Conservation (phyloP, 2,888 invertebrate genomes). For the Dynastes tityus region DNA sequence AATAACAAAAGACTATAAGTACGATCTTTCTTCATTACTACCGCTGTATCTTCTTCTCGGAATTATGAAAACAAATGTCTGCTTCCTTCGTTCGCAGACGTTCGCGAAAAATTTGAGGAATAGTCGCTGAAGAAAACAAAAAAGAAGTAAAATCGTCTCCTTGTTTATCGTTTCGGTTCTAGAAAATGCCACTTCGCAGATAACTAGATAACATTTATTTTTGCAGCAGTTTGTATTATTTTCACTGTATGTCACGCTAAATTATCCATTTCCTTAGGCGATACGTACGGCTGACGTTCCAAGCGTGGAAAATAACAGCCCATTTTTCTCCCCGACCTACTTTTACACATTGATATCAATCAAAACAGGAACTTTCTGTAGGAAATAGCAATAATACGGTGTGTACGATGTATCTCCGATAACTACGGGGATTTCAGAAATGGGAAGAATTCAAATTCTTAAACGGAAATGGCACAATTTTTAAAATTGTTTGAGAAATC, state of each 20-base stretch:
- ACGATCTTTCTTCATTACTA: conserved; percentile 14
- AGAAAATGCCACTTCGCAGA: neutral
- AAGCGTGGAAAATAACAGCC: conserved; percentile 15
- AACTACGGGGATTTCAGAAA: too few relatives aligned
- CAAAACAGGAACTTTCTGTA: conserved; percentile 6
- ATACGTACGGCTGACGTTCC: conserved; percentile 1
- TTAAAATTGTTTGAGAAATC: too few relatives aligned
- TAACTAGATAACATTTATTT: conserved; percentile 12
- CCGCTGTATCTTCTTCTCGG: neutral
- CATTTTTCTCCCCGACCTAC: conserved; percentile 19
- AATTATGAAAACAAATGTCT: conserved; percentile 11
- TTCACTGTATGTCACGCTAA: conserved; percentile 14
- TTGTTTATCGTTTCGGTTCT: conserved; percentile 11
- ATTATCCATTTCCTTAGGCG: conserved; percentile 13
- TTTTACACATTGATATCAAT: conserved; percentile 10
- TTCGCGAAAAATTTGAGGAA: conserved; percentile 6
- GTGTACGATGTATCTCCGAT: too few relatives aligned
- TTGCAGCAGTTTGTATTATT: neutral
- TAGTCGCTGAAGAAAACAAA: neutral
- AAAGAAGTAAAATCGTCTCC: neutral
- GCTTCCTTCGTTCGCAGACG: neutral
- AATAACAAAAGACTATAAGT: neutral
- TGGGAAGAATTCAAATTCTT: too few relatives aligned
- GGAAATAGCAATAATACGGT: neutral
- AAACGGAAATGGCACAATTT: too few relatives aligned